Evolutionary conservation across 2,797 vertebrate species (phyloP), one percentile per base, ranked within the genome.

Genomic region (Apogon hyalosoma): DNA sequence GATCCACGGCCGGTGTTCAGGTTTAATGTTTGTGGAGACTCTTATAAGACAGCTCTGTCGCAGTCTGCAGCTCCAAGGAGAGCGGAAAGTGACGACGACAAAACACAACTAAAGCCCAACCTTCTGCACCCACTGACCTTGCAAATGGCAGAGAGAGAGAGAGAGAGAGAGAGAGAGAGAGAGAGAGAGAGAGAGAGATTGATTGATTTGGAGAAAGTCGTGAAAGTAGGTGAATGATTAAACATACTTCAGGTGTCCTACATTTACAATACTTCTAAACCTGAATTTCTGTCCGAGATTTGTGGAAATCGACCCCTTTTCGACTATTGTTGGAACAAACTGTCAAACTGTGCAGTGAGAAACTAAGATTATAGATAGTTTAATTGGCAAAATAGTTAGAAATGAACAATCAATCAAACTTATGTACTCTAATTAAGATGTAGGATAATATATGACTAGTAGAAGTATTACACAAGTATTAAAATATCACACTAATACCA

Each of bases 91-190:
- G 90, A 87, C 88, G 88, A 88, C 85, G 86, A 86, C 92, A 73
- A 72, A 85, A 75, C 69, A 63, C 72, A 79, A 85, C 50, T 63
- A 62, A 88, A 92, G 82, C 87, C 83, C 90, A 84, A 72, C 83
- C 86, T 88, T 85, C 93, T 93, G 93, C 91, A 88, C 87, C 86
- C 88, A 84, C 93, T 92, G 93, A 94, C 93, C 93, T 95, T 92
- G 87, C 84, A 63, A 76, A 71, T 60, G 65, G 73, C 49, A 55
- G 56, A 52, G 51, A 52, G 68, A 40, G 55, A 6, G 54, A 41
- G 61, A 19, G 68, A 49, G 64, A 64, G 53, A 48, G 64, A 41
- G 57, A 55, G 61, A 36, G 55, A 62, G 59, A 64, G 57, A 52
- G 51, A 52, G 68, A 40, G 55, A 6, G 54, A 41, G 61, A 55